Evolutionary conservation across 1,140 invertebrate genomes (phyloP), one percentile per base, ranked within the genome.

Genomic region (Trichoplusia ni): DNA sequence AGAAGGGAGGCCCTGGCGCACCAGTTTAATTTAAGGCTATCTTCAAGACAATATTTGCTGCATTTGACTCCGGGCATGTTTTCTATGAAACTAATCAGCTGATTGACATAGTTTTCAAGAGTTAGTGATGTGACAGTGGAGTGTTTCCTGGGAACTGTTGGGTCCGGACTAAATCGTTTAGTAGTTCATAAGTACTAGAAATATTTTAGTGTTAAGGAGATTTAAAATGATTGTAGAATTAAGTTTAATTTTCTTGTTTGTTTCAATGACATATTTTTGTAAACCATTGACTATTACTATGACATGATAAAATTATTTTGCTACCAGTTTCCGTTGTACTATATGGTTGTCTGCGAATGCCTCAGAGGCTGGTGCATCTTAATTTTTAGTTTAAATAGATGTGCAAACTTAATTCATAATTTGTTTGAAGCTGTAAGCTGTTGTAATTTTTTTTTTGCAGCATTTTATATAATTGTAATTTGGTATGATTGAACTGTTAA

Each of bases 1-100:
- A 99, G 94, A 99, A 99, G 89, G 96, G 96, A 47, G 92, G 92
- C 58, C 90, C 90, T n/a, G 90, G 90, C 63, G 90, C 89, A 77
- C 90, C 87, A 8, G 90, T 91, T 64, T 91, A 91, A 81, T 67
- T 40, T 33, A 62, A 77, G 77, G 68, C 68, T 56, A 42, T 56
- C 11, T 67, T 14, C 51, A 69, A 58, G 46, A 71, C 44, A 58
- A 68, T 58, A 70, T 67, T 46, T 62, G 69, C 58, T 81, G 84
- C 84, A 84, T 86, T 88, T 86, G 77, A 81, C 72, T 68, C 77
- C 73, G 73, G 77, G 63, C 69, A 64, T 67, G 54, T 69, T 67
- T 75, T 81, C 73, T 79, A 67, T 74, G 76, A 79, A 77, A 77
- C 79, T 76, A 71, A 81, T 80, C 73, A 73, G 67, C 76, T 71